Evolutionary conservation across 2,113 vertebrate species (phyloP).

Genomic region (Psophia crepitans): DNA sequence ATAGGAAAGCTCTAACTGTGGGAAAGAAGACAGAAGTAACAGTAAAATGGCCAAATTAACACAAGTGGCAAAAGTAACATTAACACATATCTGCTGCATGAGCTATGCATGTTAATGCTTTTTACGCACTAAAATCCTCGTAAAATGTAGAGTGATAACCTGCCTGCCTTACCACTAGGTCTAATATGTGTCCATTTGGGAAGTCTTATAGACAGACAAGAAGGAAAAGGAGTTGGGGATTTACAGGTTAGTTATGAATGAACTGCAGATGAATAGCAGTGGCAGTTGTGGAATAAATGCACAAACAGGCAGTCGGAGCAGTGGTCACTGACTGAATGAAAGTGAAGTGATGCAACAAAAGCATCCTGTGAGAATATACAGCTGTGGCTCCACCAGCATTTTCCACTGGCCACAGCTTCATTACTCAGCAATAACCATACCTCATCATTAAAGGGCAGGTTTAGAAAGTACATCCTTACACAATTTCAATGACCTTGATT

Average conservation of each 20-base stretch:
- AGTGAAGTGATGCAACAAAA: not conserved
- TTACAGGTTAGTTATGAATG: not conserved
- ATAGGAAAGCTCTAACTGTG: not conserved
- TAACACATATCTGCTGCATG: not conserved
- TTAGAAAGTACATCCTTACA: not conserved
- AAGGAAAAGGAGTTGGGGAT: not conserved
- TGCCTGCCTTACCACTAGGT: not conserved
- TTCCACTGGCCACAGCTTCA: not conserved
- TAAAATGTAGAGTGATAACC: not conserved
- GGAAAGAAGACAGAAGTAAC: not conserved
- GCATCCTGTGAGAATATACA: not conserved
- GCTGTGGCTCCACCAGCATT: not conserved
- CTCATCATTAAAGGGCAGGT: not conserved
- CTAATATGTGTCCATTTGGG: not conserved
- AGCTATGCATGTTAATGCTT: not conserved
- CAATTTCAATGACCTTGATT: not conserved
- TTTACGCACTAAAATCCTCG: not conserved
- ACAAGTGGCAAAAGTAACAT: not conserved
- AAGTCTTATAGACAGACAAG: not conserved
- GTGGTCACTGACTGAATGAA: not conserved
- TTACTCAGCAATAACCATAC: not conserved
- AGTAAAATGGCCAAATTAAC: not conserved
- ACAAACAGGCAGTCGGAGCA: not conserved
- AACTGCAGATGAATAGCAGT: not conserved
- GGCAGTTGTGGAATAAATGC: not conserved